These are phyloP conservation scores for Nowickia ferox DNA, from an alignment of 2,888 invertebrate genomes.

Conservation along the genomic window DNA sequence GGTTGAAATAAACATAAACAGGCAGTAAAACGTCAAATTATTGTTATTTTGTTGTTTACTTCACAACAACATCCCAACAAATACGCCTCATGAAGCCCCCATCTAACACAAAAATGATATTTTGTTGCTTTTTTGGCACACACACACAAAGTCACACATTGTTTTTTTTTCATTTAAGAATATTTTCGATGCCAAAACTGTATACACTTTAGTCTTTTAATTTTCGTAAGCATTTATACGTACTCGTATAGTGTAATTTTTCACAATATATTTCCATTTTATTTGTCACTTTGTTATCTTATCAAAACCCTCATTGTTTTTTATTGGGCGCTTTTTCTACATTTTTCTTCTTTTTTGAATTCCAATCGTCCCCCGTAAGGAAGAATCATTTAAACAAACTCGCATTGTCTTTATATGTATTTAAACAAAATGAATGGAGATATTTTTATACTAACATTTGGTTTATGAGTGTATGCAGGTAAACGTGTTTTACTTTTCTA, in stretches of 20 bases:
- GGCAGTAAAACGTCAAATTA: slow-evolving; percentile 48
- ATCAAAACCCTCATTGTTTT: slow-evolving; percentile 60
- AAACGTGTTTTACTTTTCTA: not conserved
- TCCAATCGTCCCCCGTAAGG: slow-evolving; percentile 21
- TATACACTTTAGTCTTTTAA: slow-evolving; percentile 4
- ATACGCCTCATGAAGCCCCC: slow-evolving; percentile 47
- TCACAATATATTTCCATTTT: not conserved
- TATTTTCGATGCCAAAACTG: slow-evolving; percentile 13
- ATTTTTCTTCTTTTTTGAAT: slow-evolving; percentile 1
- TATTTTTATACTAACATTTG: slow-evolving; percentile 31
- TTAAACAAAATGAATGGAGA: not conserved
- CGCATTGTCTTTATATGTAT: not conserved
- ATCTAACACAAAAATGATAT: slow-evolving; percentile 23
- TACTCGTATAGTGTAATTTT: not conserved
- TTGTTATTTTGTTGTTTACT: slow-evolving; percentile 30
- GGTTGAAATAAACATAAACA: slow-evolving; percentile 59
- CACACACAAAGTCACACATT: not conserved
- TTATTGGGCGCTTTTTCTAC: not conserved
- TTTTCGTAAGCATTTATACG: not conserved
- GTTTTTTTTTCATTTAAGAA: slow-evolving; percentile 5
- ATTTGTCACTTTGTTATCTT: slow-evolving; percentile 53
- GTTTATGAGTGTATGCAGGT: slow-evolving; percentile 10
- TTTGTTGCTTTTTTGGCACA: slow-evolving; percentile 33
- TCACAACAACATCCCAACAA: slow-evolving; percentile 1
- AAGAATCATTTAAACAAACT: not conserved